Evolutionary conservation across 2,113 vertebrate genomes (phyloP).

Genomic region (Meleagris gallopavo): DNA sequence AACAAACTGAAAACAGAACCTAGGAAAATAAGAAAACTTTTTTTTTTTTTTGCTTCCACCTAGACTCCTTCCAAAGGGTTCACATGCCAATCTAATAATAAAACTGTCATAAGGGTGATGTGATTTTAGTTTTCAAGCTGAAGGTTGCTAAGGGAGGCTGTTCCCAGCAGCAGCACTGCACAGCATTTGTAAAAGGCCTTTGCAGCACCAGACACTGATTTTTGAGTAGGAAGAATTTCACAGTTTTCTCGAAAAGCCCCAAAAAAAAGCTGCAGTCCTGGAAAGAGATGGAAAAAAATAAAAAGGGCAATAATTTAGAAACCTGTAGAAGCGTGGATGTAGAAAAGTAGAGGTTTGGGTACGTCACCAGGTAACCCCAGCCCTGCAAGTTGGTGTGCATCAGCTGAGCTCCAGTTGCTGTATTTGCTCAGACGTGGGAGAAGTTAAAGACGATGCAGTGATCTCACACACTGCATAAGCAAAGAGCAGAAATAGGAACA

Average conservation of each 20-base stretch:
- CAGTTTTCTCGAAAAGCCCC: neutral
- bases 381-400: neutral
- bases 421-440: neutral
- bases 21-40: neutral
- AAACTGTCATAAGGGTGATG: slow-evolving; percentile 10
- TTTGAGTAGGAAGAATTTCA: neutral
- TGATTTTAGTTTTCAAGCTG: slow-evolving; percentile 38
- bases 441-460: neutral
- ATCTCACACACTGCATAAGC: rapidly evolving
- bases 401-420: neutral
- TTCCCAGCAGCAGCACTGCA: slow-evolving; percentile 14
- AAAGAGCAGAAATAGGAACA: neutral
- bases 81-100: slow-evolving; percentile 40
- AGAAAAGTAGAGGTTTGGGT: neutral
- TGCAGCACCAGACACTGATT: slow-evolving; percentile 2
- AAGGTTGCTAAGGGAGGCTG: slow-evolving; percentile 58
- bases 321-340: neutral
- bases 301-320: neutral
- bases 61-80: slow-evolving; percentile 10
- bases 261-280: neutral
- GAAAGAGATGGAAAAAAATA: neutral
- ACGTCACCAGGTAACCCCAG: neutral
- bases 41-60: neutral
- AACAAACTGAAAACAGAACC: neutral
- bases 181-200: neutral